phyloP scores from a whole-genome alignment of 2,797 vertebrate species.

The Lacerta viridis region DNA sequence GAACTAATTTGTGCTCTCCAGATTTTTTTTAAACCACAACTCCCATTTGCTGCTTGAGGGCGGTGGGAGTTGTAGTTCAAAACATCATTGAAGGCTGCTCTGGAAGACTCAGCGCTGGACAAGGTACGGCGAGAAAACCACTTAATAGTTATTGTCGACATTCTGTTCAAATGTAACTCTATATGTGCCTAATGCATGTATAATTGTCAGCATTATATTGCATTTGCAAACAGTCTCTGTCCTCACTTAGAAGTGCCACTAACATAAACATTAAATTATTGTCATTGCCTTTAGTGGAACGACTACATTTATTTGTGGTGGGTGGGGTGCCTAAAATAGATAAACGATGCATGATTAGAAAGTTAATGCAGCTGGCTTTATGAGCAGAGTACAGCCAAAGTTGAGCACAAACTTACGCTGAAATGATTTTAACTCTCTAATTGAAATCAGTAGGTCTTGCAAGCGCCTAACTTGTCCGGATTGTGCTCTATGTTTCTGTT shows the following conservation, averaged over 20 bases:
- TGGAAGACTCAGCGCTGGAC: too few species aligned
- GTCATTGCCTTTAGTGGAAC: background rate
- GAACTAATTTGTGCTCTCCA: too few species aligned
- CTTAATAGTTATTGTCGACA: too few species aligned
- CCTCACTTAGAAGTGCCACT: background rate
- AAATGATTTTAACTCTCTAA: background rate
- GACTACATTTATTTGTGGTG: slow-evolving; percentile 12
- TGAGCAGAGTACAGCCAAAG: background rate
- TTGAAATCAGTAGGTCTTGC: background rate
- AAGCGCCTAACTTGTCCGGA: background rate
- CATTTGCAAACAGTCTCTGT: background rate
- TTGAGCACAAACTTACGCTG: background rate
- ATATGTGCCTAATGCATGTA: background rate
- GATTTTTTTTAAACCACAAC: background rate
- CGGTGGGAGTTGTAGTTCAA: too few species aligned
- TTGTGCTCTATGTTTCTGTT: background rate
- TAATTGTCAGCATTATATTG: background rate
- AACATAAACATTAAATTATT: background rate
- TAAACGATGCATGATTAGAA: background rate
- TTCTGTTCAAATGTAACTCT: too few species aligned
- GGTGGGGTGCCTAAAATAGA: background rate
- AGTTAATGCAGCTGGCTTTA: background rate
- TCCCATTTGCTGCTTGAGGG: background rate
- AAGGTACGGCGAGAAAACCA: too few species aligned
- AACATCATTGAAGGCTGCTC: too few species aligned